Evolutionary conservation across 2,888 invertebrate species (phyloP).

Genomic region (Endotricha flammealis): DNA sequence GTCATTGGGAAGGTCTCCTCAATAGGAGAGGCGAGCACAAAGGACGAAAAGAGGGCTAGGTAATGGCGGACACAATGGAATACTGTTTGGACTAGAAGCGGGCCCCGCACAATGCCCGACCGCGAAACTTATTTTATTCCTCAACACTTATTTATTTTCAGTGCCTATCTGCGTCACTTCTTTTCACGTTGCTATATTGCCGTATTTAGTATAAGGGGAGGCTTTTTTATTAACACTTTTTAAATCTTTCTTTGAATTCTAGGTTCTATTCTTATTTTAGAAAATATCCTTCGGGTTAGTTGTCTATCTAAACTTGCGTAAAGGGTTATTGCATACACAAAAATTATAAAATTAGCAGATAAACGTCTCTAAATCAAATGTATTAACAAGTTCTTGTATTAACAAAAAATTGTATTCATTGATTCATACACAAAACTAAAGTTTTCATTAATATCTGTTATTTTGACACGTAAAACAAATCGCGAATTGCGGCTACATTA

Average conservation of each 20-base stretch:
- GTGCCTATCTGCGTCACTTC: constrained; percentile 16
- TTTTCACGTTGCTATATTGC: not conserved
- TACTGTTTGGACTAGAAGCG: constrained; percentile 72
- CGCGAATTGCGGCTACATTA: constrained; percentile 25
- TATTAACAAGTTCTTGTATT: constrained; percentile 36
- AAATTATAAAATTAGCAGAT: no score
- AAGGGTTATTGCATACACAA: no score
- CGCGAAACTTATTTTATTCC: constrained; percentile 70
- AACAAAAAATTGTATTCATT: constrained; percentile 36
- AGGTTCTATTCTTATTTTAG: no score
- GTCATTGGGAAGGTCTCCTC: constrained; percentile 74
- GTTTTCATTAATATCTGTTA: constrained; percentile 59
- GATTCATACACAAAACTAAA: constrained; percentile 52
- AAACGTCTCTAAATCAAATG: no score
- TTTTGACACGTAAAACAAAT: constrained; percentile 56
- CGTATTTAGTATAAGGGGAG: not conserved
- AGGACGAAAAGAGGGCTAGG: constrained; percentile 74
- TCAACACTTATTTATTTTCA: constrained; percentile 64
- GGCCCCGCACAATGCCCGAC: constrained; percentile 61
- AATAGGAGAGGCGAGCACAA: constrained; percentile 72
- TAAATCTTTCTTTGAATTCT: no score
- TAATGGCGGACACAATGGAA: constrained; percentile 75
- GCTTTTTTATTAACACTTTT: no score
- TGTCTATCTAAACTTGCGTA: no score
- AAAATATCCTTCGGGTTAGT: no score